Percentiles rank a stretch among this genome's conserved stretches.
phyloP scores from a whole-genome alignment of 2,113 vertebrate genomes.

The Dinomys branickii region DNA sequence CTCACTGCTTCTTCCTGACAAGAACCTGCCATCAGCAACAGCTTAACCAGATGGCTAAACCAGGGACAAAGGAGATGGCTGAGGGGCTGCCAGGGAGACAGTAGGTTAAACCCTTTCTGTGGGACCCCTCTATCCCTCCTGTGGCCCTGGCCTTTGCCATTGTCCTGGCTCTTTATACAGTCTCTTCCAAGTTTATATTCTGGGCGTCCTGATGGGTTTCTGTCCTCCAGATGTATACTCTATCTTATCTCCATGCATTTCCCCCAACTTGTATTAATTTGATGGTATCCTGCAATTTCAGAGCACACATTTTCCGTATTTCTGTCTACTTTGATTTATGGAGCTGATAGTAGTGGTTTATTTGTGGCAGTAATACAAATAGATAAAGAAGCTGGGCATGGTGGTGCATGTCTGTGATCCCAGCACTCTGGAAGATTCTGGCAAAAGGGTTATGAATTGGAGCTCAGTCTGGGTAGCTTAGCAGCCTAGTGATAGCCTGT shows the following conservation, averaged over 20 bases:
- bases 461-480: not conserved
- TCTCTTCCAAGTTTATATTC: not conserved
- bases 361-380: not conserved
- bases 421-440: not conserved
- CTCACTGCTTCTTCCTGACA: not conserved
- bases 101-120: no score
- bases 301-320: not conserved
- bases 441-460: not conserved
- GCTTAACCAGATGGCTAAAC: not conserved
- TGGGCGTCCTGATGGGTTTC: not conserved
- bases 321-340: not conserved
- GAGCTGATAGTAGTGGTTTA: not conserved
- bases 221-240: not conserved
- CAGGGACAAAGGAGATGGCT: not conserved
- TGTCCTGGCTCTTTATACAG: fast-evolving
- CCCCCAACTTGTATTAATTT: not conserved
- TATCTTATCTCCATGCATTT: not conserved
- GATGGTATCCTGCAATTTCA: not conserved
- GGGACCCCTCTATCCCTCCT: not conserved
- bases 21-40: not conserved
- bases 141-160: not conserved
- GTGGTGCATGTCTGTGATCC: not conserved
- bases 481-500: not conserved
- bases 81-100: not conserved
- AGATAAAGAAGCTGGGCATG: not conserved